A percentile compares a stretch with the other conserved stretches of the same genome.
Evolutionary conservation across 2,888 invertebrate genomes (phyloP).

Genomic region (Eristalis tenax): DNA sequence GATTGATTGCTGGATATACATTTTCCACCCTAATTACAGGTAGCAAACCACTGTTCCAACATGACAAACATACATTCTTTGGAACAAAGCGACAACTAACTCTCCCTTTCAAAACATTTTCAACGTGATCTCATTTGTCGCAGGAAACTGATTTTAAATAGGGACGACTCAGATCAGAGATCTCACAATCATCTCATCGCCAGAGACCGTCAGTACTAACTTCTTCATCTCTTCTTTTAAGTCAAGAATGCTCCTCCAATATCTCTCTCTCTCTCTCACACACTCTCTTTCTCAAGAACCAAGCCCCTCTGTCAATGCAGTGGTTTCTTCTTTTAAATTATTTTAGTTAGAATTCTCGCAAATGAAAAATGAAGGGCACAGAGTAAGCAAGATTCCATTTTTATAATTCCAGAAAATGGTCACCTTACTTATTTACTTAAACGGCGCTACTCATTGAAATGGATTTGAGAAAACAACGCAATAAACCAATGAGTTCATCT

Average conservation of each 20-base stretch:
- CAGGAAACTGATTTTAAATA: background rate
- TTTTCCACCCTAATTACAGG: no score
- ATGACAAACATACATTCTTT: no score
- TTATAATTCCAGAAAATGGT: slow-evolving; percentile 71
- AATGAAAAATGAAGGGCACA: background rate
- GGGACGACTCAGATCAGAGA: no score
- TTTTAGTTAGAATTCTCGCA: background rate
- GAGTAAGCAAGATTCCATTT: slow-evolving; percentile 60
- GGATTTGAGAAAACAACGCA: slow-evolving; percentile 60
- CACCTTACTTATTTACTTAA: slow-evolving; percentile 70
- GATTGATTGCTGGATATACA: no score
- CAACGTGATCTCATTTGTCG: background rate
- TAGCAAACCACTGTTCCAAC: no score
- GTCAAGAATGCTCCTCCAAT: background rate
- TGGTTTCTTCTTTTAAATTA: background rate
- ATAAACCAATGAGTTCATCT: slow-evolving; percentile 15
- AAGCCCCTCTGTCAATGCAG: no score
- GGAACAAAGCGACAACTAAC: no score
- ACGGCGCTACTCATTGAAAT: slow-evolving; percentile 68
- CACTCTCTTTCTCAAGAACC: background rate
- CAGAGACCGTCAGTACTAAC: background rate
- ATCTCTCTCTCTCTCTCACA: background rate
- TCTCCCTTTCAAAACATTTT: no score
- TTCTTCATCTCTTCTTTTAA: background rate
- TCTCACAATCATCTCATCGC: background rate